Conservation (phyloP, 2,888 invertebrate genomes). For the Thalpophila matura region DNA sequence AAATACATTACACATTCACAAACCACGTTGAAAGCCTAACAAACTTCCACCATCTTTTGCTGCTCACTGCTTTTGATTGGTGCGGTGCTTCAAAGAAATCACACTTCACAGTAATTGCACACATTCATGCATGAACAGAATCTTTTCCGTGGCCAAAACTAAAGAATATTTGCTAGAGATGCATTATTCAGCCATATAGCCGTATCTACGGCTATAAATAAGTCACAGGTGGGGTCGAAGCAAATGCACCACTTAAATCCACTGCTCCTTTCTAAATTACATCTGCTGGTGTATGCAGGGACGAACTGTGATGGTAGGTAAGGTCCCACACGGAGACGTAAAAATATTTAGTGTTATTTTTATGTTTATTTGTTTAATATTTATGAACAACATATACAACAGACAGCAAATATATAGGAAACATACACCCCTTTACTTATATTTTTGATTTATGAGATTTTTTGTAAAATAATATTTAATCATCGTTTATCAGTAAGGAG, state of each 20-base stretch:
- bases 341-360: not conserved
- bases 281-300: conserved; percentile 58
- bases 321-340: conserved; percentile 1
- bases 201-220: conserved; percentile 73
- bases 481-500: too few relatives aligned
- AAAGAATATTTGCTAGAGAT: conserved; percentile 56
- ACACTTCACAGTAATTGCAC: not conserved
- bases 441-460: too few relatives aligned
- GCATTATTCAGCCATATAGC: conserved; percentile 70
- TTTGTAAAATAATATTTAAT: too few relatives aligned
- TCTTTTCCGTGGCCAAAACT: conserved; percentile 34
- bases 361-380: not conserved
- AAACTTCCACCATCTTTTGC: conserved; percentile 11
- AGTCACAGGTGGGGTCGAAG: conserved; percentile 77
- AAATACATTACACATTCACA: too few relatives aligned
- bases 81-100: too few relatives aligned
- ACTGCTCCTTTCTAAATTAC: conserved; percentile 70
- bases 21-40: too few relatives aligned
- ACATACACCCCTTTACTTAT: too few relatives aligned
- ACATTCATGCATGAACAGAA: conserved; percentile 24
- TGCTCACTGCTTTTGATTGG: too few relatives aligned
- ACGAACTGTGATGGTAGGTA: conserved; percentile 18
- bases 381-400: too few relatives aligned
- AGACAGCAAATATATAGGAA: too few relatives aligned
- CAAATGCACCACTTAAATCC: conserved; percentile 76